phyloP scores from a whole-genome alignment of 2,888 invertebrate species.

The Cremastinae sp. region DNA sequence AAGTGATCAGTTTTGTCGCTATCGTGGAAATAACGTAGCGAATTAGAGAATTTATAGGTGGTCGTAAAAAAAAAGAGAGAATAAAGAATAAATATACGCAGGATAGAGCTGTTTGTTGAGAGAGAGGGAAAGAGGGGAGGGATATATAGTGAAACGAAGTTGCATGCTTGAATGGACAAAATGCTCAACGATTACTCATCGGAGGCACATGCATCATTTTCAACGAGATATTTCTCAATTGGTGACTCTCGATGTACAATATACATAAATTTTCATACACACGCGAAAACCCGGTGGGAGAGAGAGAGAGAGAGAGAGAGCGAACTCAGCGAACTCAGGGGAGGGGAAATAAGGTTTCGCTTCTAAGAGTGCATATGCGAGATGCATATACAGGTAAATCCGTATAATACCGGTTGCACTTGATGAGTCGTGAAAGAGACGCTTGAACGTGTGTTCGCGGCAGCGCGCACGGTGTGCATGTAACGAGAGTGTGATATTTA shows the following conservation, averaged over 20 bases:
- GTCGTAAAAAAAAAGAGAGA: slow-evolving; percentile 13
- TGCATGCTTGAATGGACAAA: slow-evolving; percentile 19
- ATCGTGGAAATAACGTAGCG: not conserved
- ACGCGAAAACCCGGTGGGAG: slow-evolving; percentile 9
- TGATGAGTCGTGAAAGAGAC: slow-evolving; percentile 51
- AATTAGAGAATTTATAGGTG: slow-evolving; percentile 12
- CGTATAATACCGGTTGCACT: slow-evolving; percentile 42
- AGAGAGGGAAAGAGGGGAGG: no score
- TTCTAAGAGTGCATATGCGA: slow-evolving; percentile 42
- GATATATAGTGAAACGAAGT: slow-evolving; percentile 12
- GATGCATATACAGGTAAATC: slow-evolving; percentile 59
- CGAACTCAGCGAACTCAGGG: no score
- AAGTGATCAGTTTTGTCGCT: slow-evolving; percentile 22
- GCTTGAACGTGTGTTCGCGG: slow-evolving; percentile 33
- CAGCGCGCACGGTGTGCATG: slow-evolving; percentile 10
- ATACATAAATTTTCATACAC: not conserved
- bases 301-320: not conserved
- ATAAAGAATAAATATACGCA: no score
- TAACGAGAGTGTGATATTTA: slow-evolving; percentile 40
- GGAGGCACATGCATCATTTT: slow-evolving; percentile 30
- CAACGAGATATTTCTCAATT: slow-evolving; percentile 19
- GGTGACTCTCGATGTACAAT: slow-evolving; percentile 12
- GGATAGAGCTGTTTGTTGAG: no score
- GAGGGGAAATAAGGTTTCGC: not conserved
- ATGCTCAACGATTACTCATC: slow-evolving; percentile 38